Evolutionary conservation across 2,797 vertebrate genomes (phyloP), one percentile per base, ranked within the genome.

Genomic region (Hozukius guyotensis): DNA sequence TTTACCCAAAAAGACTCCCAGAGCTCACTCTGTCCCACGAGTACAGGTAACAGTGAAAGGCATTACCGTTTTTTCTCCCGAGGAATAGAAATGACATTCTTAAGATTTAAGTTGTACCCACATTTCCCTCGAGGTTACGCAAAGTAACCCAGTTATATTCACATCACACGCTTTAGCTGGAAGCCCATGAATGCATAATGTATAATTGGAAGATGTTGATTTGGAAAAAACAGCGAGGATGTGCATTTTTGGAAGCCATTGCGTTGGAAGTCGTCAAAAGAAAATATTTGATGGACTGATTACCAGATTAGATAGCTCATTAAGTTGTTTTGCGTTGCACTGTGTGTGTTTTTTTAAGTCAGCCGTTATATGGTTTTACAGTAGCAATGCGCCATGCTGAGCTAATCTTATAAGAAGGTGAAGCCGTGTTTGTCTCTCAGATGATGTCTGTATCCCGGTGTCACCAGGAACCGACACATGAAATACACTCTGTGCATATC

Each of bases 391-490:
- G 20, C 75, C 83, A 70, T 55, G 83, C 81, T 67, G 77, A 80
- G 78, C 64, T 90, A 77, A 90, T 89, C 83, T 84, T 67, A 82
- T 87, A 77, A 84, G 76, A 82, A 87, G 60, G 78, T 27, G 53
- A 73, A 79, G 76, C 63, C 63, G 53, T 83, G 84, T 84, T 87
- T 83, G 83, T 87, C 46, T 87, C 72, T 84, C 36, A 62, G 60
- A 83, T 85, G 56, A 77, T 70, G 72, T 83, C 82, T 72, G 56
- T 64, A 70, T 86, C 76, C 27, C 55, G 38, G 25, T 31, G 81
- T 76, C 81, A 83, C 32, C 22, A 52, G 59, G 72, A 89, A 82
- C 66, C 4, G 6, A 72, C 70, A 72, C 77, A 75, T 76, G 61
- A 89, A 87, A 87, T 75, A 55, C 70, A 79, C 66, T 82, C 68